phyloP scores from a whole-genome alignment of 2,113 vertebrate species.

The Ictalurus furcatus region DNA sequence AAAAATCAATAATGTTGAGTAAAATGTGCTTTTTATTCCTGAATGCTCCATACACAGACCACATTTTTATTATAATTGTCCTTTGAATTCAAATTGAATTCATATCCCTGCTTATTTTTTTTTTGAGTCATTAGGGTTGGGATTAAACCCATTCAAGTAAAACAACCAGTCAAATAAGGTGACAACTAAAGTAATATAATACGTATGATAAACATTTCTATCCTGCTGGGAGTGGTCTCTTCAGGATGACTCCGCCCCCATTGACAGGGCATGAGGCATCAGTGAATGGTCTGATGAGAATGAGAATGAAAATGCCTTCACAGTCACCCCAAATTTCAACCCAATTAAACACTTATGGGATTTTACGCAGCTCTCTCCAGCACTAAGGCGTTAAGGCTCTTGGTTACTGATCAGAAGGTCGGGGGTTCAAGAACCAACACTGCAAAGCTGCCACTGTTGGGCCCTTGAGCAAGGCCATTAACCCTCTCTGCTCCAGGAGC shows the following conservation, averaged over 20 bases:
- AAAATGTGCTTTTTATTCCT: neutral
- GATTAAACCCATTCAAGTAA: neutral
- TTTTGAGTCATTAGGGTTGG: neutral
- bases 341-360: neutral
- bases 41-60: neutral
- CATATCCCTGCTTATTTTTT: neutral
- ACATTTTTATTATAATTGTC: neutral
- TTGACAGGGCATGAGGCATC: neutral
- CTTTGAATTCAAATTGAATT: neutral
- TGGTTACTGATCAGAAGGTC: no score
- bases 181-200: neutral
- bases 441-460: no score
- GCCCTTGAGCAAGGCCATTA: no score
- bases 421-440: no score
- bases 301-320: neutral
- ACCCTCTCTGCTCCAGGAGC: no score
- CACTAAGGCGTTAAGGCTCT: neutral
- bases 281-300: neutral
- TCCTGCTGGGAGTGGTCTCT: neutral
- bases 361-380: neutral
- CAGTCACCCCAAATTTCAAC: neutral
- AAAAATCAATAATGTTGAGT: neutral
- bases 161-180: neutral
- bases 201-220: neutral
- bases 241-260: neutral